phyloP scores from a whole-genome alignment of 2,797 vertebrate species.

The Prionace glauca region DNA sequence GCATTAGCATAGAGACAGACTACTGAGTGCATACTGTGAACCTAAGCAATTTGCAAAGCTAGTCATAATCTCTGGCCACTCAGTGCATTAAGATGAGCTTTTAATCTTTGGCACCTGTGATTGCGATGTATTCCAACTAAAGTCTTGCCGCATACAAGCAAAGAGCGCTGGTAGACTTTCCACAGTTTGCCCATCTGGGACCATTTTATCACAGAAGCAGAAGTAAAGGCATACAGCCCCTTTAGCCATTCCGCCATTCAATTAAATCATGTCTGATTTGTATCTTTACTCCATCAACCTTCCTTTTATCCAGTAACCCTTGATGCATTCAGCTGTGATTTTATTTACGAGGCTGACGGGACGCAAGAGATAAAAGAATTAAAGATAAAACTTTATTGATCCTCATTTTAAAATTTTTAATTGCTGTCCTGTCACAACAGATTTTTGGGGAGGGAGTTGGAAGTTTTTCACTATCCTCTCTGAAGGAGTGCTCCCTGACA shows the following conservation, averaged over 20 bases:
- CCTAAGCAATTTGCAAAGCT: not conserved
- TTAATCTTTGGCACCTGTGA: not conserved
- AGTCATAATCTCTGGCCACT: not conserved
- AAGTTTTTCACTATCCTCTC: not conserved
- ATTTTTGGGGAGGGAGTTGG: not conserved
- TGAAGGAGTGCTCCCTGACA: not conserved
- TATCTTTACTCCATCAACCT: not conserved
- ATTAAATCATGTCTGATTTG: not conserved
- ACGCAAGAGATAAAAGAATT: no score
- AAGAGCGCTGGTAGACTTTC: not conserved
- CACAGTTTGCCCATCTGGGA: not conserved
- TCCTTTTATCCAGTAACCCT: not conserved
- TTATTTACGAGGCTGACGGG: no score
- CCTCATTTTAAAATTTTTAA: no score
- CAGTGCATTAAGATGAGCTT: not conserved
- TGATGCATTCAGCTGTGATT: not conserved
- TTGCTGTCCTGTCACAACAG: not conserved
- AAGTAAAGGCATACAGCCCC: not conserved
- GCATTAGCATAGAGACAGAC: not conserved
- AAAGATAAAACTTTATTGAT: not conserved
- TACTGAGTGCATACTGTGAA: not conserved
- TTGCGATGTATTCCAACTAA: not conserved
- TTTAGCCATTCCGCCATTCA: not conserved
- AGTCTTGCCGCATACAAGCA: no score
- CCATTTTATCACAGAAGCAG: not conserved